These are phyloP conservation scores for Spea multiplicata DNA, from an alignment of 2,113 vertebrate species.

Conservation along the genomic window DNA sequence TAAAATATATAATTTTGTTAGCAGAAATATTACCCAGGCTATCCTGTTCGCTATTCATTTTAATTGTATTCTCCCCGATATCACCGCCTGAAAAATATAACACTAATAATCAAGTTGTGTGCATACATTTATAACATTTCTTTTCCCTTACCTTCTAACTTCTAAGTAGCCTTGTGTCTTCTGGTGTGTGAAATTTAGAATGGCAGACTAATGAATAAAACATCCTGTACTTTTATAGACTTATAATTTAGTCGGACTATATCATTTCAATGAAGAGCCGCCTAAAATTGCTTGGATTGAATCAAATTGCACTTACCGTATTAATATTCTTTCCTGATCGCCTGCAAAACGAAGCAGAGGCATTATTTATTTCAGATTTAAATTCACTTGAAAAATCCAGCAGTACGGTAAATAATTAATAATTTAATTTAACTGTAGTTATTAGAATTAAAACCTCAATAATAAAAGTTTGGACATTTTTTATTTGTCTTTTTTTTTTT, in stretches of 20 bases:
- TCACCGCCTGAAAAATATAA: slow-evolving; percentile 41
- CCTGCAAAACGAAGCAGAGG: slow-evolving; percentile 24
- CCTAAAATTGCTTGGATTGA: slow-evolving; percentile 32
- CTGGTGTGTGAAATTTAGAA: slow-evolving; percentile 44
- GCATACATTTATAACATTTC: slow-evolving; percentile 35
- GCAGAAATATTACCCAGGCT: slow-evolving; percentile 41
- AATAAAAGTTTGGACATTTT: too few species aligned
- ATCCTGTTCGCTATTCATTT: slow-evolving; percentile 30
- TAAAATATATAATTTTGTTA: slow-evolving; percentile 36
- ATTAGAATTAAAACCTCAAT: slow-evolving; percentile 34
- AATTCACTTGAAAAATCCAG: slow-evolving; percentile 1
- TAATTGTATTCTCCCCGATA: slow-evolving; percentile 39
- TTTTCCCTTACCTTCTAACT: slow-evolving; percentile 1
- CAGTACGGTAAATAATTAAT: slow-evolving; percentile 24
- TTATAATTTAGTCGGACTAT: slow-evolving; percentile 46
- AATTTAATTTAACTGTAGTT: slow-evolving; percentile 32
- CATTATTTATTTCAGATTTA: slow-evolving; percentile 37
- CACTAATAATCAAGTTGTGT: slow-evolving; percentile 38
- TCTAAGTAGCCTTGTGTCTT: slow-evolving; percentile 46
- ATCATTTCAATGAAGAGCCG: slow-evolving; percentile 42
- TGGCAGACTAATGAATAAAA: slow-evolving; percentile 45
- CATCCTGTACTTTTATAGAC: slow-evolving; percentile 44
- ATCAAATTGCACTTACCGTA: slow-evolving; percentile 30
- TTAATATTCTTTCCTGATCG: slow-evolving; percentile 35
- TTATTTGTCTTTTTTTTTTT: too few species aligned